A percentile compares a stretch with the other conserved stretches of the same genome.
Conservation (phyloP, 2,888 invertebrate genomes). For the Laspeyria flexula region DNA sequence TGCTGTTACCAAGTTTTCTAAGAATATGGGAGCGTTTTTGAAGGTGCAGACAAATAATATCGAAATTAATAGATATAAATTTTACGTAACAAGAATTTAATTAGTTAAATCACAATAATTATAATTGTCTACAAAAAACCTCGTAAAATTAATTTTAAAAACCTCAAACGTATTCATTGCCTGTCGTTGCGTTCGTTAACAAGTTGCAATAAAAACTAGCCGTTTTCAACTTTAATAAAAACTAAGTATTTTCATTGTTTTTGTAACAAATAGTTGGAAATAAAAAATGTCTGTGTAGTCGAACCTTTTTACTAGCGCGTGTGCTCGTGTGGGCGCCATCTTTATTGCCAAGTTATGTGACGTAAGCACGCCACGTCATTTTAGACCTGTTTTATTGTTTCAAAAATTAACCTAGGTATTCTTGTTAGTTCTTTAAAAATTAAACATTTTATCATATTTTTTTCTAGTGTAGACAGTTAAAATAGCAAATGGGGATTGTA, state of each 20-base stretch:
- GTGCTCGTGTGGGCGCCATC: conserved; percentile 43
- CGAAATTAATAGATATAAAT: background rate
- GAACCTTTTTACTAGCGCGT: conserved; percentile 37
- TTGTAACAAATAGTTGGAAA: conserved; percentile 16
- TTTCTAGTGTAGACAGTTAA: no score
- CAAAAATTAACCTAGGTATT: no score
- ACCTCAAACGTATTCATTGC: conserved; percentile 16
- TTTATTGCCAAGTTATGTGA: conserved; percentile 43
- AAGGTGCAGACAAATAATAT: no score
- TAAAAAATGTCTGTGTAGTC: conserved; percentile 29
- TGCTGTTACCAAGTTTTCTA: no score
- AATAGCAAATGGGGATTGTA: no score
- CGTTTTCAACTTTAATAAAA: conserved; percentile 17
- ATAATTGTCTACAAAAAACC: background rate
- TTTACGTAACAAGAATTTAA: background rate
- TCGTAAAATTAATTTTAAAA: conserved; percentile 6
- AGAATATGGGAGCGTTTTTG: no score
- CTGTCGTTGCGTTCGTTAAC: conserved; percentile 32
- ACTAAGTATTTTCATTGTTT: conserved; percentile 32
- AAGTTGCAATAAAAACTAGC: conserved; percentile 33
- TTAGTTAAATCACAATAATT: background rate
- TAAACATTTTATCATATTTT: no score
- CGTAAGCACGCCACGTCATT: conserved; percentile 37
- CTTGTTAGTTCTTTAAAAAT: no score
- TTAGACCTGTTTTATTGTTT: background rate